Evolutionary conservation across 2,113 vertebrate genomes (phyloP).

Genomic region (Bubo scandiacus): DNA sequence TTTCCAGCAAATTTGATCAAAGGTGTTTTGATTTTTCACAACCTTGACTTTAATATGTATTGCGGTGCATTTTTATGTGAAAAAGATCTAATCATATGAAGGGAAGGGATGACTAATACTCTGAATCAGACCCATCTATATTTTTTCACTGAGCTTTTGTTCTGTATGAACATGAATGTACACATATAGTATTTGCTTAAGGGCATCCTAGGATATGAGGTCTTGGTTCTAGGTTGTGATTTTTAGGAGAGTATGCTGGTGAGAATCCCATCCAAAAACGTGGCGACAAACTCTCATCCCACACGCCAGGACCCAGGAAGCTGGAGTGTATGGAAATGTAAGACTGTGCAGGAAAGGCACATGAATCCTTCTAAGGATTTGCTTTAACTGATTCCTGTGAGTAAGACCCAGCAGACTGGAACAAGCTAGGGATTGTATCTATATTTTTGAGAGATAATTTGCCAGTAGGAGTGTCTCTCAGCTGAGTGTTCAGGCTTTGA

Average conservation of each 20-base stretch:
- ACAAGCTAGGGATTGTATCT: neutral
- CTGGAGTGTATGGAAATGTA: accelerated
- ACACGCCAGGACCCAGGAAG: neutral
- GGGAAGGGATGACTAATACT: neutral
- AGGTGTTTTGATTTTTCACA: conserved; percentile 5
- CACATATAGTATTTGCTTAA: neutral
- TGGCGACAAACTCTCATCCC: neutral
- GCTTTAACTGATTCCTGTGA: neutral
- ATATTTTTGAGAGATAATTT: neutral
- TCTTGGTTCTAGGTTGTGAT: neutral
- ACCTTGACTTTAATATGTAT: neutral
- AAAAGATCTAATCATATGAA: neutral
- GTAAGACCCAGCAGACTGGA: neutral
- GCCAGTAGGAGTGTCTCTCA: neutral
- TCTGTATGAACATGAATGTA: neutral
- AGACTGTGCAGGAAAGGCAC: neutral
- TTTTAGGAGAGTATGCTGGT: neutral
- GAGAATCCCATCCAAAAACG: neutral
- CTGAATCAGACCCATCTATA: neutral
- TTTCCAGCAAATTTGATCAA: neutral
- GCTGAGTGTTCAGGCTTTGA: neutral
- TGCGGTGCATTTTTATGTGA: neutral
- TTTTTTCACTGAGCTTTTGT: neutral
- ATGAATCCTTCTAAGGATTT: neutral
- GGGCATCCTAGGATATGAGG: neutral